These are phyloP conservation scores for Leptarthrus brevirostris DNA, from an alignment of 2,888 invertebrate genomes.

Conservation along the genomic window DNA sequence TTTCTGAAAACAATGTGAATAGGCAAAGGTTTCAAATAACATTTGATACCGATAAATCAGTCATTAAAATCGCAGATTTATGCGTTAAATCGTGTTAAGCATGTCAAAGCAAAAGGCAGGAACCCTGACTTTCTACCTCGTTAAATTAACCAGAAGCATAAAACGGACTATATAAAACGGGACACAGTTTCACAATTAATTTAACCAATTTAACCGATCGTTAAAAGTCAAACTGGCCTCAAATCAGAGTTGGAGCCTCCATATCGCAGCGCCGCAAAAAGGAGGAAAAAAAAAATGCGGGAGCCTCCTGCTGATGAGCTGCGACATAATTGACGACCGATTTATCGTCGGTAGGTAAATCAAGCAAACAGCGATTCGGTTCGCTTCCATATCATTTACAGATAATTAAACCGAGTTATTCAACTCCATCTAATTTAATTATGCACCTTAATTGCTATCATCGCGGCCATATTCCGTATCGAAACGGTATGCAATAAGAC, in stretches of 20 bases:
- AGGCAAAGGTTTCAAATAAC: no score
- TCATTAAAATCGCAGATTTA: conserved; percentile 27
- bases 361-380: conserved; percentile 28
- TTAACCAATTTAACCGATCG: conserved; percentile 19
- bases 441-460: conserved; percentile 42
- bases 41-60: conserved; percentile 32
- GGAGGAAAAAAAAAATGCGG: no score
- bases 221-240: conserved; percentile 12
- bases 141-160: conserved; percentile 46
- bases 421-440: conserved; percentile 49
- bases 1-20: no score
- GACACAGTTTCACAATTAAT: conserved; percentile 51
- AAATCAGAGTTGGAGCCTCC: conserved; percentile 8
- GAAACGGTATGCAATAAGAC: not conserved
- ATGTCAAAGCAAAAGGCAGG: conserved; percentile 32
- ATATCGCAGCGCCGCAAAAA: not conserved
- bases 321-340: conserved; percentile 42
- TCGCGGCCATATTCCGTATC: conserved; percentile 10
- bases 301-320: not conserved
- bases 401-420: conserved; percentile 34
- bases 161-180: conserved; percentile 43
- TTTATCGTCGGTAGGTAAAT: conserved; percentile 35
- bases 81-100: conserved; percentile 32
- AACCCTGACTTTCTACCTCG: conserved; percentile 43
- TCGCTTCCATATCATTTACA: conserved; percentile 42